Conservation (phyloP, 2,113 vertebrate species). For the Nannospalax galili region DNA sequence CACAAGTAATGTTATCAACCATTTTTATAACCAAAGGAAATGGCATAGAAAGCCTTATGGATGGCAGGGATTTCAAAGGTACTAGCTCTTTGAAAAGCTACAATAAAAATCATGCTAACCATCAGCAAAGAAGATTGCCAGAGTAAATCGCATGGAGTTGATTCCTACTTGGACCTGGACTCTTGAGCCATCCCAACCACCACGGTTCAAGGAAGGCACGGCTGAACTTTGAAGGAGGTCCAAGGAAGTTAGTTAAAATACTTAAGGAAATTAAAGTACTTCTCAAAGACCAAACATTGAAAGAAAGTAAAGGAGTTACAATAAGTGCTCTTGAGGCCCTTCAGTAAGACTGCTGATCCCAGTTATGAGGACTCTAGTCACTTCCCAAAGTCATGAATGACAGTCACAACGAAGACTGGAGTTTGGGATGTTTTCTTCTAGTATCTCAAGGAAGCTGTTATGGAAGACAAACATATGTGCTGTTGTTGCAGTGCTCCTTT, state of each 20-base stretch:
- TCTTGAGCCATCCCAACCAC: not conserved
- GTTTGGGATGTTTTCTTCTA: not conserved
- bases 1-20: not conserved
- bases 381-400: not conserved
- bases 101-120: not conserved
- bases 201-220: not conserved
- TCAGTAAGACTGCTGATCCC: not conserved
- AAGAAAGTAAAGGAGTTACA: not conserved
- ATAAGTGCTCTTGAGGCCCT: too few species aligned
- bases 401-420: not conserved
- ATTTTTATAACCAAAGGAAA: not conserved
- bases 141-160: not conserved
- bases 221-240: not conserved
- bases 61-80: not conserved
- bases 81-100: not conserved
- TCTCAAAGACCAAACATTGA: conserved; percentile 25
- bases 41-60: not conserved
- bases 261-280: not conserved
- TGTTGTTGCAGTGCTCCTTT: not conserved
- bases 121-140: not conserved
- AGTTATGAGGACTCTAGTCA: not conserved
- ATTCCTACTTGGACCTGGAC: not conserved
- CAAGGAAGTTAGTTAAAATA: not conserved
- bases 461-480: not conserved
- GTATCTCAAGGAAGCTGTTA: not conserved